Evolutionary conservation across 1,140 invertebrate genomes (phyloP).

Genomic region (Samia ricini): DNA sequence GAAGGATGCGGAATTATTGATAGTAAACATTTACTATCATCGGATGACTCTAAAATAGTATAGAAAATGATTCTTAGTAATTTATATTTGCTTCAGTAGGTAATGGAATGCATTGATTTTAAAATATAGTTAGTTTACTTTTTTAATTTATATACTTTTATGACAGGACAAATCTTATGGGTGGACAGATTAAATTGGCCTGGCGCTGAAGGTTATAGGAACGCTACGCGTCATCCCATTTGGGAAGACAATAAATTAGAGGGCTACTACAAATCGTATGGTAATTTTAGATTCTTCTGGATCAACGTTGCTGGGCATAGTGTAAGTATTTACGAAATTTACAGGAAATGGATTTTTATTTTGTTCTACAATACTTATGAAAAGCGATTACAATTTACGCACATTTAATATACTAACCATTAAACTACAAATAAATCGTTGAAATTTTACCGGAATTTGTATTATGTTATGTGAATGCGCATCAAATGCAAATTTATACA

Average conservation of each 20-base stretch:
- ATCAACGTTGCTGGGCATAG: slow-evolving; percentile 85
- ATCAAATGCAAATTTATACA: too few relatives aligned
- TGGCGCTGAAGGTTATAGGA: slow-evolving; percentile 76
- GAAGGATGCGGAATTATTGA: too few relatives aligned
- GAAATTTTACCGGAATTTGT: too few relatives aligned
- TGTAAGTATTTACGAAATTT: slow-evolving; percentile 68
- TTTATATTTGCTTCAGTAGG: too few relatives aligned
- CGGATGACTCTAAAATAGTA: too few relatives aligned
- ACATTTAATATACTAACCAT: neutral
- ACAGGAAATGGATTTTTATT: neutral
- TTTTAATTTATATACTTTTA: neutral
- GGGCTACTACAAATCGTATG: slow-evolving; percentile 82
- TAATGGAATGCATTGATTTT: too few relatives aligned
- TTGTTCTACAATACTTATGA: neutral
- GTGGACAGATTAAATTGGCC: slow-evolving; percentile 83
- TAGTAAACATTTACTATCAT: too few relatives aligned
- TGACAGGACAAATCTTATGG: slow-evolving; percentile 77
- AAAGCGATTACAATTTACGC: neutral
- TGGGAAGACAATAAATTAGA: slow-evolving; percentile 79
- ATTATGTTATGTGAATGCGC: too few relatives aligned
- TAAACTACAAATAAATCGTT: too few relatives aligned
- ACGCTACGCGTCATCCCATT: slow-evolving; percentile 75
- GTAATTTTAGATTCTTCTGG: slow-evolving; percentile 87
- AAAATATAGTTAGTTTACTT: too few relatives aligned
- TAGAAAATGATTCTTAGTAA: too few relatives aligned